Evolutionary conservation across 1,140 invertebrate genomes (phyloP), one percentile per base, ranked within the genome.

Genomic region (Leptinotarsa undecemlineata): DNA sequence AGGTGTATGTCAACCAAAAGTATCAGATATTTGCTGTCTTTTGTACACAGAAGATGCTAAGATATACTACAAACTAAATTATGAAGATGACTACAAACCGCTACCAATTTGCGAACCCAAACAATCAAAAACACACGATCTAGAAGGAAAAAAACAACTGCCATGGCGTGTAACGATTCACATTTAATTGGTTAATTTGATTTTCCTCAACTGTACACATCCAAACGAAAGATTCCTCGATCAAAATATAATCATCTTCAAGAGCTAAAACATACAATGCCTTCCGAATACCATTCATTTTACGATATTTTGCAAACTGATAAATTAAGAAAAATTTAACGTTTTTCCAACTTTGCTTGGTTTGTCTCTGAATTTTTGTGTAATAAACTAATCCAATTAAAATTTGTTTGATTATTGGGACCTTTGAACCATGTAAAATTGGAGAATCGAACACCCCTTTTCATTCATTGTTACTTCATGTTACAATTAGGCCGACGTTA

Each of bases 1-100:
- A 21, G 72, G 67, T 61, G 19, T 48, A 71, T 71, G 71, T 21
- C 64, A 73, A 64, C 67, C 71, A 17, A 76, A 67, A 57, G 75
- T 72, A 14, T 68, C 17, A 23, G 48, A 75, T 48, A 26, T 72
- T 6, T 1, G 13, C 48, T 48, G 69, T 61, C 69, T 60, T 71
- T n/a, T 21, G 21, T 71, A 71, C 42, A 23, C 42, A 68, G 23
- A 26, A 21, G 62, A 60, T 19, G 19, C 15, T 17, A 17, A 60
- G 19, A 63, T 63, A 23, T 63, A 63, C 62, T 63, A 21, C 19
- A 63, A 63, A 23, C 23, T 63, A 23, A 20, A n/a, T 21, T 20
- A 21, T 23, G 19, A 20, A 23, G 15, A 63, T 23, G 62, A 63
- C 19, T 63, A 63, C 19, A 63, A 63, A 23, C 62, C 19, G 14